A percentile compares a stretch with the other conserved stretches of the same genome.
Evolutionary conservation across 1,140 invertebrate species (phyloP).

Genomic region (Drosophila pseudoananassae): DNA sequence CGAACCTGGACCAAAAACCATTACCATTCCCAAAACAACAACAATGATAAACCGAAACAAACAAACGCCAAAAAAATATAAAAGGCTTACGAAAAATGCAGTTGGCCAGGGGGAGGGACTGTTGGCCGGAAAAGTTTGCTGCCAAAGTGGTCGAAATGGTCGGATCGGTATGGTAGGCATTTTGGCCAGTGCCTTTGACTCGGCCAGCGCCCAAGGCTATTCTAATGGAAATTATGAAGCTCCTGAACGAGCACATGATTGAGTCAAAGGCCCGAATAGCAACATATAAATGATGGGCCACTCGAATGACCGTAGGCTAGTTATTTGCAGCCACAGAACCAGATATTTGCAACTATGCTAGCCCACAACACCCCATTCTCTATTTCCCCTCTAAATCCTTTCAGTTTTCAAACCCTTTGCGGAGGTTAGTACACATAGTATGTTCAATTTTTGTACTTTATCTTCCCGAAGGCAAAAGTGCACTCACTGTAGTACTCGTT

Average conservation of each 20-base stretch:
- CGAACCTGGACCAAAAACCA: constrained; percentile 15
- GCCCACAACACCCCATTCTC: no score
- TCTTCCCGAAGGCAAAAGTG: constrained; percentile 8
- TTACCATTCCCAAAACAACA: neutral
- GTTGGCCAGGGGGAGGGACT: constrained; percentile 10
- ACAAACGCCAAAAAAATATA: constrained; percentile 6
- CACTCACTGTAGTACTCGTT: constrained; percentile 18
- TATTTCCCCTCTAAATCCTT: constrained; percentile 12
- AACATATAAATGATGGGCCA: constrained; percentile 38
- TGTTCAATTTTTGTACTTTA: constrained; percentile 31
- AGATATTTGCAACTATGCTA: constrained; percentile 10
- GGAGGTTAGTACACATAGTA: neutral
- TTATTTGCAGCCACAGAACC: neutral
- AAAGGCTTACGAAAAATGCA: constrained; percentile 21
- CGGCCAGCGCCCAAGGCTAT: constrained; percentile 15
- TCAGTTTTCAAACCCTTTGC: constrained; percentile 1
- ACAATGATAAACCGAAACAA: constrained; percentile 15
- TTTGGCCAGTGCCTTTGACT: constrained; percentile 34
- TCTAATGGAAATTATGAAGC: constrained; percentile 48
- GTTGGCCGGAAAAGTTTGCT: constrained; percentile 37
- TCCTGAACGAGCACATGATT: constrained; percentile 40
- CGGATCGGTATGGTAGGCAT: constrained; percentile 11
- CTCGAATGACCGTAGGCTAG: constrained; percentile 12
- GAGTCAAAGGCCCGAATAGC: constrained; percentile 37
- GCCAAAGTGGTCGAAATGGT: constrained; percentile 29